Base-by-base conservation (phyloP, 2,113 vertebrate species). In the Acanthisitta chloris region DNA sequence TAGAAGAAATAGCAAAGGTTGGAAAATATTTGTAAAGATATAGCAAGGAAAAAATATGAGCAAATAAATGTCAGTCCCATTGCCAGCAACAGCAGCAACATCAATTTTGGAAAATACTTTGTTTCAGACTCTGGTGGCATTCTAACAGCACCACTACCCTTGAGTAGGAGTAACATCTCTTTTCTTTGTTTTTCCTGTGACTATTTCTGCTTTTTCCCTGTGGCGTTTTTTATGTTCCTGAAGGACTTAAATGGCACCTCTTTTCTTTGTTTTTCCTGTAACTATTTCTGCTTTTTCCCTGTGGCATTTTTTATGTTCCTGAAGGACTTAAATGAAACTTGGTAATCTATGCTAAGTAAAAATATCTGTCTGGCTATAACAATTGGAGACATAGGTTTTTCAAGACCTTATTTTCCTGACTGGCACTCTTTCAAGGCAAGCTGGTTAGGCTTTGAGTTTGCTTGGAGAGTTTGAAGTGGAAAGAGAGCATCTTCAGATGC, bases 341-440 rank as follows among this genome's bases (percentile, higher is more conserved):
- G 36, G 61, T 43, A 76, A 85, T 15, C 1, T 79, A 92, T 76
- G 57, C 57, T 62, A 54, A 66, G 26, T 82, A 88, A 92, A 88
- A 67, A 29, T 25, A 91, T 55, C 59, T 74, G 26, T 65, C 67
- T 42, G 36, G 17, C 61, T 45, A 10, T 65, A 79, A 77, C 31
- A 92, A 76, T 12, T 87, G 59, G 17, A 92, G 80, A 90, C 10
- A 48, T 29, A 55, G 52, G 80, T 84, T 94, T 93, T 91, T 71
- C 36, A 88, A 36, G 54, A 88, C 61, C 38, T 96, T 79, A 28
- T 87, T 96, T 97, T 94, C 79, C 61, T 86, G 95, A 4, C 21
- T 78, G 67, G 78, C 31, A 66, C n/a, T 77, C 77, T 91, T 77
- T 36, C 70, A 38, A 86, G 26, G 24, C 62, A 91, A 85, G 46